Percentiles rank a stretch among this genome's conserved stretches.
Evolutionary conservation across 1,140 invertebrate species (phyloP).

Genomic region (Macrobrachium nipponense): DNA sequence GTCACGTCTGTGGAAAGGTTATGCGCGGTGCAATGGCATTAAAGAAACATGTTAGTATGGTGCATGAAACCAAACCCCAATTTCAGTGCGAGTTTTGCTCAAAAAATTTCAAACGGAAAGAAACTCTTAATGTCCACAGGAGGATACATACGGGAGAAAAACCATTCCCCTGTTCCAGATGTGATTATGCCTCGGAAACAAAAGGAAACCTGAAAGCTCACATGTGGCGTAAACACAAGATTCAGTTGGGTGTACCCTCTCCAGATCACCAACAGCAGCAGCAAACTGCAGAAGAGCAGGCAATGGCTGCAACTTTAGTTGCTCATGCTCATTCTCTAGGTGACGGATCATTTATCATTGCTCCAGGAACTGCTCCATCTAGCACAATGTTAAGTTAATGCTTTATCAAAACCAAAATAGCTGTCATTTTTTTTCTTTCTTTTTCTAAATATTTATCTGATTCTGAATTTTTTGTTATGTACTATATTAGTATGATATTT

Average conservation of each 20-base stretch:
- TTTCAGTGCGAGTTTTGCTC: constrained; percentile 81
- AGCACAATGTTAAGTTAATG: constrained; percentile 28
- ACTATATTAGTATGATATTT: too few relatives aligned
- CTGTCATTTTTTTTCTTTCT: not conserved
- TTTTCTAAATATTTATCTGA: too few relatives aligned
- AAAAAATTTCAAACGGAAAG: constrained; percentile 93
- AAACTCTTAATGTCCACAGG: constrained; percentile 91
- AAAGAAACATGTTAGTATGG: constrained; percentile 63
- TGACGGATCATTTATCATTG: constrained; percentile 58
- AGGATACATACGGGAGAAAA: constrained; percentile 79
- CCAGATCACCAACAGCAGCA: constrained; percentile 35
- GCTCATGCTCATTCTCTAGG: constrained; percentile 52
- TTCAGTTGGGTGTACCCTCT: constrained; percentile 30
- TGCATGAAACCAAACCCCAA: constrained; percentile 58
- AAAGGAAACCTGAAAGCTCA: constrained; percentile 63
- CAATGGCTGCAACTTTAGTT: constrained; percentile 54
- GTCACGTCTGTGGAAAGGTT: constrained; percentile 58
- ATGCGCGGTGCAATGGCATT: constrained; percentile 63
- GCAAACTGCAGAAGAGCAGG: constrained; percentile 50
- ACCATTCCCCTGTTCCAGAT: constrained; percentile 68
- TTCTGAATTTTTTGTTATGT: too few relatives aligned
- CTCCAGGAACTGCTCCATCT: constrained; percentile 22
- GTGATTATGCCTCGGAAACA: constrained; percentile 63
- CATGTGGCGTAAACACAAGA: constrained; percentile 61
- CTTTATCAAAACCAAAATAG: not conserved